These are phyloP conservation scores for Ceratina calcarata DNA, from an alignment of 1,140 invertebrate species.

Conservation along the genomic window DNA sequence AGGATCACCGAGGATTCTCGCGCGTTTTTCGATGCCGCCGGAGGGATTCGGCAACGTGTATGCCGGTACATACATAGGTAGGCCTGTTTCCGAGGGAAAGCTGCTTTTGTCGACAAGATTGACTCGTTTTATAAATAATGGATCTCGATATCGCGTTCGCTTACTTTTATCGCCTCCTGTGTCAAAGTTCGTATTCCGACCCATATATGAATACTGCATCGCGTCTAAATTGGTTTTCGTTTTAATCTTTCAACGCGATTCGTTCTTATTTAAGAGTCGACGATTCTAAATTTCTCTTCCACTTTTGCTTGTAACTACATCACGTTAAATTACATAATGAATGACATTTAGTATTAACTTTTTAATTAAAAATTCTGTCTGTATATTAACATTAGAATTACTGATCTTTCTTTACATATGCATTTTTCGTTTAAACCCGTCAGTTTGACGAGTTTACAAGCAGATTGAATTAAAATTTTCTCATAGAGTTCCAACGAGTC, in stretches of 20 bases:
- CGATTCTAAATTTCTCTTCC: too few relatives aligned
- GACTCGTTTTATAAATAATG: constrained; percentile 45
- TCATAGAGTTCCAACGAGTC: background rate
- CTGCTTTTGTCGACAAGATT: constrained; percentile 43
- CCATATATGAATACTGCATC: background rate
- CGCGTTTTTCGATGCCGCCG: constrained; percentile 14
- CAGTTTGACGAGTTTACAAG: too few relatives aligned
- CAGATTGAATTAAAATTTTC: too few relatives aligned
- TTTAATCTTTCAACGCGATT: background rate
- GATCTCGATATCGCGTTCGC: constrained; percentile 8
- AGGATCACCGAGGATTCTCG: constrained; percentile 24
- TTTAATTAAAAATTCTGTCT: too few relatives aligned
- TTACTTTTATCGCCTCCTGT: constrained; percentile 10
- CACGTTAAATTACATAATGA: too few relatives aligned
- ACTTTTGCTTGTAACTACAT: too few relatives aligned
- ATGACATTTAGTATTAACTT: too few relatives aligned
- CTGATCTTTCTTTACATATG: too few relatives aligned
- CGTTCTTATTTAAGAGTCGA: background rate
- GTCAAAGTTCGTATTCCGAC: background rate
- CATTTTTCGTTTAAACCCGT: too few relatives aligned
- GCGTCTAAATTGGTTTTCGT: background rate
- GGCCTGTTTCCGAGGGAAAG: constrained; percentile 16
- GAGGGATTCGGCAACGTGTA: background rate
- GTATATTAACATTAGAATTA: too few relatives aligned
- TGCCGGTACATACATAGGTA: background rate